phyloP scores from a whole-genome alignment of 2,113 vertebrate genomes.

The Tichodroma muraria region DNA sequence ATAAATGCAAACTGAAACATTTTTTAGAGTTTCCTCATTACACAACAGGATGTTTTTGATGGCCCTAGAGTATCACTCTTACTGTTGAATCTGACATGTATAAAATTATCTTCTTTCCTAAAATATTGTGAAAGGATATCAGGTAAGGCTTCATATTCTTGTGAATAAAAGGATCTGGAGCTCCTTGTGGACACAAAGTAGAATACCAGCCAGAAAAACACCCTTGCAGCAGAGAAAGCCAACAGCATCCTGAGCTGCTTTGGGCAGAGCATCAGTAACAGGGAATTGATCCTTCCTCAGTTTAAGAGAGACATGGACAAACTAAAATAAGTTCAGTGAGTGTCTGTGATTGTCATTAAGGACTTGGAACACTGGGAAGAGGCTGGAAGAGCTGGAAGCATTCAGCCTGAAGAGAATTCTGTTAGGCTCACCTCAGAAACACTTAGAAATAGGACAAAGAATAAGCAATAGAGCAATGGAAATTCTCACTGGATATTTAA shows the following conservation, averaged over 20 bases:
- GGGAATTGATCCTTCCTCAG: not conserved
- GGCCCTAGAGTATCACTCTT: not conserved
- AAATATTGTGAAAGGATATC: not conserved
- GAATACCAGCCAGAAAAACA: not conserved
- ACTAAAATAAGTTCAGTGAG: not conserved
- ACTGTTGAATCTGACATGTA: not conserved
- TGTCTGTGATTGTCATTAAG: rapidly evolving
- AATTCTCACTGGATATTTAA: not conserved
- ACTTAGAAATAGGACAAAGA: not conserved
- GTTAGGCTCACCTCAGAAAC: not conserved
- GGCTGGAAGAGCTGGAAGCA: not conserved
- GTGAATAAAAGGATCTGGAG: not conserved
- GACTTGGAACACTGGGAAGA: not conserved
- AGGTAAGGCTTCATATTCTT: not conserved
- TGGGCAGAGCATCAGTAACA: not conserved
- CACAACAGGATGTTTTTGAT: not conserved
- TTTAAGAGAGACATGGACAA: not conserved
- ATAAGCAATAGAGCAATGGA: not conserved
- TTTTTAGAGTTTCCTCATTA: not conserved
- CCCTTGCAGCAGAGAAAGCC: not conserved
- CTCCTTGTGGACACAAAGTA: not conserved
- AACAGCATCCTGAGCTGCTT: not conserved
- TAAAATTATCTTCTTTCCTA: not conserved
- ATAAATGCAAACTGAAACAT: not conserved
- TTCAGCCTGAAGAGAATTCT: not conserved